Evolutionary conservation across 1,140 invertebrate genomes (phyloP), one percentile per base, ranked within the genome.

Genomic region (Pararge aegeria): DNA sequence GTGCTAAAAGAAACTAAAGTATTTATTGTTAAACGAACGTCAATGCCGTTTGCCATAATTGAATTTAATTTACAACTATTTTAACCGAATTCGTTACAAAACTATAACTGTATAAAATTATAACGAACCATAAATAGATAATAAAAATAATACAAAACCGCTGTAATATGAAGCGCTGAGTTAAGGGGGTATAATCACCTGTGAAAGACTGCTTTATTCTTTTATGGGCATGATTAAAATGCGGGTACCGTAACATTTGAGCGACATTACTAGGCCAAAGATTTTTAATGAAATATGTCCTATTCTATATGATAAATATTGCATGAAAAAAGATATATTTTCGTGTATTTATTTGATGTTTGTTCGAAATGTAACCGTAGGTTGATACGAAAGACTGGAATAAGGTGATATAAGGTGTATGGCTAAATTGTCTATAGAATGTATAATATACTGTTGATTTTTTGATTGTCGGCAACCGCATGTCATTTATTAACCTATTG

Each of bases 51-150:
- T 30, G 37, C 10, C 48, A 42, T 58, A 44, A 58, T 58, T 58
- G 48, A 20, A 42, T 51, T 30, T 20, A 44, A 51, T 58, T 58
- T 57, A 12, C 30, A 49, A 6, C 56, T 58, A 21, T 54, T 42
- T 54, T 15, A 53, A 54, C 52, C 52, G 38, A 37, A 54, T 54
- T 54, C 37, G 21, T 54, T 53, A 13, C 37, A 53, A n/a, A 42
- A 15, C 21, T 1, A 20, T 54, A 52, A 29, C 38, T 27, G 10
- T 42, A 54, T 29, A 54, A 42, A 42, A 54, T 54, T 54, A 54
- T 54, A 42, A 42, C 52, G 19, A 42, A 38, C 52, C 52, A 54
- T 54, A 54, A 54, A 54, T 44, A 54, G 52, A 54, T 42, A 42
- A 42, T 54, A 42, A 42, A 54, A 44, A 38, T 52, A 54, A 54